These are phyloP conservation scores for Mormyrus hasselquistii DNA, from an alignment of 2,797 vertebrate genomes.

Conservation along the genomic window DNA sequence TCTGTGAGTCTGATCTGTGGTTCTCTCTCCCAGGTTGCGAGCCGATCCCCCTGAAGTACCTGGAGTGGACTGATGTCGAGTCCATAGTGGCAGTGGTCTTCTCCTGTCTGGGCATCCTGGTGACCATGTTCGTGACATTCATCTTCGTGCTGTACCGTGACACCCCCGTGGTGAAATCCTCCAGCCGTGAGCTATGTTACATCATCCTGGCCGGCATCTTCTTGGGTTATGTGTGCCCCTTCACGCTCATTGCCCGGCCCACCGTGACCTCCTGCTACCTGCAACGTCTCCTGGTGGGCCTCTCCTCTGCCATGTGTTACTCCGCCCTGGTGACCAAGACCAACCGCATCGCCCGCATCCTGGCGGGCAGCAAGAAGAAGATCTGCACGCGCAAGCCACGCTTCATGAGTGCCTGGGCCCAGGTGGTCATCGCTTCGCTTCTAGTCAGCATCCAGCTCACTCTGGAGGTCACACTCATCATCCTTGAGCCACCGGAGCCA, in stretches of 20 bases:
- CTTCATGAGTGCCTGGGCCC: constrained; percentile 98
- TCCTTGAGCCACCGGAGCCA: constrained; percentile 90
- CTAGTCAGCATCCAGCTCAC: constrained; percentile 90
- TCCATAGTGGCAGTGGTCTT: constrained; percentile 93
- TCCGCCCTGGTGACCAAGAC: constrained; percentile 96
- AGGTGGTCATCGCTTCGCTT: constrained; percentile 87
- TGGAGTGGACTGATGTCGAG: constrained; percentile 93
- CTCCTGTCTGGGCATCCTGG: constrained; percentile 90
- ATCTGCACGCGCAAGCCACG: constrained; percentile 94
- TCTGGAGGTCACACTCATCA: constrained; percentile 83
- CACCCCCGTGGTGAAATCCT: constrained; percentile 96
- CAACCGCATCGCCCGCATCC: constrained; percentile 93
- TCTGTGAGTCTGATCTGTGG: not conserved
- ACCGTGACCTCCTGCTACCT: constrained; percentile 89
- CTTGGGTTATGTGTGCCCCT: constrained; percentile 93
- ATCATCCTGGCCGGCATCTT: constrained; percentile 96
- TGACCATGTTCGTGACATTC: constrained; percentile 95
- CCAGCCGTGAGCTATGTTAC: constrained; percentile 93
- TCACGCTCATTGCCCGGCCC: constrained; percentile 88
- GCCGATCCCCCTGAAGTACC: constrained; percentile 80
- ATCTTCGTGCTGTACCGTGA: constrained; percentile 96
- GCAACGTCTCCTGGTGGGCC: constrained; percentile 90
- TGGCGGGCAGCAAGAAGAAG: constrained; percentile 98
- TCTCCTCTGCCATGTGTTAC: constrained; percentile 96
- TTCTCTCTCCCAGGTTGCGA: constrained; percentile 69